Evolutionary conservation across 53 echinoderm and acorn worm species (phyloP).

Genomic region (Zoroaster sp.): DNA sequence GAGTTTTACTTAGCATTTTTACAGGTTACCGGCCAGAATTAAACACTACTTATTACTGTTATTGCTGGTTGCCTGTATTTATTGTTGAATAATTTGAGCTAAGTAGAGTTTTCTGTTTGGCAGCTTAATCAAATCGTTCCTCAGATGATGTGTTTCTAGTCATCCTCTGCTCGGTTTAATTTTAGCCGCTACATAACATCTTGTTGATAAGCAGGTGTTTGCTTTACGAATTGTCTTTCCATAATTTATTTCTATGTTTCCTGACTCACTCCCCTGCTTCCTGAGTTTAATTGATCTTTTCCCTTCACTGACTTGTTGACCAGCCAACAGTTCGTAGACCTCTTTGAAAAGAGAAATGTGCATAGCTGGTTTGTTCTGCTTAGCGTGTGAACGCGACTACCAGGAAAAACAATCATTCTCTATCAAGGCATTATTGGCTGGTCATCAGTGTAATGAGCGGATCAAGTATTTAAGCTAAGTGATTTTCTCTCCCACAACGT

Average conservation of each 20-base stretch:
- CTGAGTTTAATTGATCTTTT: constrained; percentile 51
- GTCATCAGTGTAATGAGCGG: neutral
- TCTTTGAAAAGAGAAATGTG: neutral
- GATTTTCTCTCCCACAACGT: neutral
- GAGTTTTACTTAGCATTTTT: too few relatives aligned
- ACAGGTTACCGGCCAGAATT: too few relatives aligned
- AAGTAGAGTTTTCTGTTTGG: too few relatives aligned
- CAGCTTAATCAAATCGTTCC: neutral
- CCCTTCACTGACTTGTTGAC: neutral
- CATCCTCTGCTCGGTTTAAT: neutral
- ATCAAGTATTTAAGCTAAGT: neutral
- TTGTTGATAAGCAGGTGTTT: constrained; percentile 21
- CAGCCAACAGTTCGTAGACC: neutral
- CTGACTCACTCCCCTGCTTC: constrained; percentile 39
- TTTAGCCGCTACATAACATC: neutral
- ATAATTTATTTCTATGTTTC: constrained; percentile 31
- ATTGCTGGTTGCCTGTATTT: too few relatives aligned
- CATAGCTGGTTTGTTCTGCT: neutral
- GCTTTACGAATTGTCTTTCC: constrained; percentile 7
- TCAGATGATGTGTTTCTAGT: neutral
- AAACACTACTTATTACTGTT: too few relatives aligned
- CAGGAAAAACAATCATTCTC: neutral
- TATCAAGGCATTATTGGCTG: neutral
- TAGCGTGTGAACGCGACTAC: neutral
- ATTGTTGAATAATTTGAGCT: too few relatives aligned